Base-by-base conservation (phyloP, 2,113 vertebrate species). In the Psettodes erumei region DNA sequence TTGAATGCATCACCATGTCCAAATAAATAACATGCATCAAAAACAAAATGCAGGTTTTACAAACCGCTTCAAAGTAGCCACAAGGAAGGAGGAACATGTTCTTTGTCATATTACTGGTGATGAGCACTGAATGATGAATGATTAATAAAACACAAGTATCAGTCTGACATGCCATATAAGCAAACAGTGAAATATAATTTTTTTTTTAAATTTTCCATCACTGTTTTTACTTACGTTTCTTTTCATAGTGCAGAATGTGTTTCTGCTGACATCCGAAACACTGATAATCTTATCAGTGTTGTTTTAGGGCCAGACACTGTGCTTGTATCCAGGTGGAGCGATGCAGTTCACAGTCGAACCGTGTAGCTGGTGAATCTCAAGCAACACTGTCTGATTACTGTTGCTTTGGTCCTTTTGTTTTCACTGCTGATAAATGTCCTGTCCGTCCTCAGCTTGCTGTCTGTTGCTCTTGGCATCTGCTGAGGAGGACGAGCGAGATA, bases 381-480 rank as follows among this genome's bases (percentile, higher is more conserved):
- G 51, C 71, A 76, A 64, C 72, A 33, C 82, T 42, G 13, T 54
- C 47, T 58, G 71, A 75, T 85, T 71, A 54, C 37, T 27, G 43
- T n/a, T 15, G 35, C 79, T 88, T 77, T 76, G 72, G 58, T 85
- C 45, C 48, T 74, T 71, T 84, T 90, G 84, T 90, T 88, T 84
- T 76, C 48, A 23, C 71, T 67, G 78, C 75, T 85, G 86, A 86
- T 87, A 88, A 73, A 72, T 11, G 51, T 70, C 81, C 84, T 92
- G 90, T 89, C 90, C 84, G 51, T 62, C 48, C 38, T 50, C 81
- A 58, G 62, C 75, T 28, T 21, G 60, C 48, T 71, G 74, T 55
- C 69, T 89, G 86, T 89, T 89, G 78, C 66, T 75, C 78, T 86
- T 90, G 87, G 88, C 84, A 32, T 88, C 72, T 84, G 79, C 68